Conservation (phyloP, 2,113 vertebrate genomes). For the Geothlypis trichas region DNA sequence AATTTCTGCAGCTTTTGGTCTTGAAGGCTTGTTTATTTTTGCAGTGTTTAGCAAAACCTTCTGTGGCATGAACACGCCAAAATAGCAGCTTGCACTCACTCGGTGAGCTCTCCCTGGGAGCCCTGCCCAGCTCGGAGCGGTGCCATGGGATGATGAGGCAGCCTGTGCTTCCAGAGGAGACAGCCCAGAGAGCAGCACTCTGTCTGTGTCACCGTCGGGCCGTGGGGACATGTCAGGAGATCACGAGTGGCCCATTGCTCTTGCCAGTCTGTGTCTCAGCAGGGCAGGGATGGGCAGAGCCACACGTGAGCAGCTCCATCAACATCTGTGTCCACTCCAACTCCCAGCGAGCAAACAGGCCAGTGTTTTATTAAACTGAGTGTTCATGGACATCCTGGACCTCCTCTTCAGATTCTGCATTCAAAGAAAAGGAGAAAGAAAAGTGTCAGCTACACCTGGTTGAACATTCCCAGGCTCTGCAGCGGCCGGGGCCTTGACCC, state of each 20-base stretch:
- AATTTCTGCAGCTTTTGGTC: slow-evolving; percentile 56
- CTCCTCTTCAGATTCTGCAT: slow-evolving; percentile 88
- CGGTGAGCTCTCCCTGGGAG: slow-evolving; percentile 48
- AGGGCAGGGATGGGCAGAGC: not conserved
- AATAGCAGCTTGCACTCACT: slow-evolving; percentile 73
- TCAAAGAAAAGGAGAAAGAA: slow-evolving; percentile 33
- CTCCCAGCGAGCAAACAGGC: slow-evolving; percentile 56
- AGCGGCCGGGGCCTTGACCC: not conserved
- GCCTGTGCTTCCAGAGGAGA: not conserved
- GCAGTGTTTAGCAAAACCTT: slow-evolving; percentile 49
- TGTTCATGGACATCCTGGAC: slow-evolving; percentile 84
- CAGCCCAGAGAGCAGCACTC: not conserved
- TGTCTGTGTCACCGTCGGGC: not conserved
- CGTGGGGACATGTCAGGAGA: not conserved
- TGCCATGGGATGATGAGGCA: not conserved
- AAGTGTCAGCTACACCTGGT: not conserved
- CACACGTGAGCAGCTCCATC: not conserved
- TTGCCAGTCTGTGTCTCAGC: not conserved
- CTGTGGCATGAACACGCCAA: slow-evolving; percentile 29
- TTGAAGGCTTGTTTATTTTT: slow-evolving; percentile 54
- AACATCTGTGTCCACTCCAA: slow-evolving; percentile 71
- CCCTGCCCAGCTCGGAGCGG: not conserved
- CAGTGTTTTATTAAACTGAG: slow-evolving; percentile 73
- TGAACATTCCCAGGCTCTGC: not conserved
- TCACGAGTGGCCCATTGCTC: not conserved